A percentile compares a stretch with the other conserved stretches of the same genome.
Evolutionary conservation across 2,797 vertebrate species (phyloP).

Genomic region (Sebastes baramenuke): DNA sequence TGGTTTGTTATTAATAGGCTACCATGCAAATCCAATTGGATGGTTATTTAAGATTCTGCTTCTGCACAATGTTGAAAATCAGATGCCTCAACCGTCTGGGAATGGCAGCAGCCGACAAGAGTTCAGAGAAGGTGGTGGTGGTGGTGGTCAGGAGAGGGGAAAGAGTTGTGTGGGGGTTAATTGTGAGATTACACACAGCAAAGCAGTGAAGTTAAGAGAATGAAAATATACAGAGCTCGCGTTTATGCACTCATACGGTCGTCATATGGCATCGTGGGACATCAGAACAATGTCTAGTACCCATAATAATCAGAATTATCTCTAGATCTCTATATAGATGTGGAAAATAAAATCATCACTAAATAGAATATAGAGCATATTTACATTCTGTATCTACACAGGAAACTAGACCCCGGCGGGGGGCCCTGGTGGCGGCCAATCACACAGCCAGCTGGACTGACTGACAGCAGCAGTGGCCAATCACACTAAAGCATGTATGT

Average conservation of each 20-base stretch:
- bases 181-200: conserved; percentile 64
- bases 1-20: neutral
- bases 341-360: conserved; percentile 72
- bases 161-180: conserved; percentile 41
- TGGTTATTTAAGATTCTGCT: neutral
- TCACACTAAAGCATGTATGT: conserved; percentile 37
- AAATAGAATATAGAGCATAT: conserved; percentile 73
- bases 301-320: conserved; percentile 42
- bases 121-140: conserved; percentile 24
- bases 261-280: conserved; percentile 45
- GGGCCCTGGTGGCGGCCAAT: conserved; percentile 27
- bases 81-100: conserved; percentile 4
- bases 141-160: conserved; percentile 19
- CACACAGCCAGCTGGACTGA: conserved; percentile 45
- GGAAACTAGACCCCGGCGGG: conserved; percentile 15
- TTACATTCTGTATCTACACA: conserved; percentile 78
- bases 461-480: conserved; percentile 48
- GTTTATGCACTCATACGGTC: conserved; percentile 50
- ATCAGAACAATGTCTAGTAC: conserved; percentile 40
- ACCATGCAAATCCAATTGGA: conserved; percentile 27
- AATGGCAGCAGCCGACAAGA: conserved; percentile 18
- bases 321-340: conserved; percentile 68
- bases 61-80: neutral
- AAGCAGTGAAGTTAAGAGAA: conserved; percentile 65
- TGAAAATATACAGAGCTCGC: conserved; percentile 54